Percentiles rank a stretch among this genome's conserved stretches.
phyloP scores from a whole-genome alignment of 92 coral and sea anemone species.

The Desmophyllum pertusum region DNA sequence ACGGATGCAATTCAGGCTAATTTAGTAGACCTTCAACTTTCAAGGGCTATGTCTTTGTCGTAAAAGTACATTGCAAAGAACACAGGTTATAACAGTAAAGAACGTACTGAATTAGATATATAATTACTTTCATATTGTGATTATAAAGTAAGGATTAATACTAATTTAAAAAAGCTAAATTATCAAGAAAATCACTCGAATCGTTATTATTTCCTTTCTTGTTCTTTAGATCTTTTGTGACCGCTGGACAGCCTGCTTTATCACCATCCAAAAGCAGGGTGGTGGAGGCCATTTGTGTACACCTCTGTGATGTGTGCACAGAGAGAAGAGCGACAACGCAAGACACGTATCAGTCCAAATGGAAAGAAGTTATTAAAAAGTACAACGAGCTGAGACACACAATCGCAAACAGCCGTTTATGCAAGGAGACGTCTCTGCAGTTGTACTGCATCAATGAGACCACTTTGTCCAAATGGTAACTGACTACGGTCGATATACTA shows the following conservation, averaged over 20 bases:
- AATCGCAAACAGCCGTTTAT: slow-evolving; percentile 29
- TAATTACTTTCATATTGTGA: too few species aligned
- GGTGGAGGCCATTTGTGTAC: slow-evolving; percentile 44
- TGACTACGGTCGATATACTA: background rate
- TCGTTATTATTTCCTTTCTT: background rate
- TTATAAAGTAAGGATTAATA: background rate
- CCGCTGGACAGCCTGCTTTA: slow-evolving; percentile 41
- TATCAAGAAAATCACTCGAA: background rate
- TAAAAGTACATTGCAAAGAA: too few species aligned
- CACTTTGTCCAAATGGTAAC: slow-evolving; percentile 42
- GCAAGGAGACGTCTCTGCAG: slow-evolving; percentile 8
- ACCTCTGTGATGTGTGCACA: slow-evolving; percentile 14
- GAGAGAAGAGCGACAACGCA: slow-evolving; percentile 17
- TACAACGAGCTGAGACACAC: slow-evolving; percentile 34
- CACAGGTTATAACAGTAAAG: too few species aligned
- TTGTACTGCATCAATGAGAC: slow-evolving; percentile 44
- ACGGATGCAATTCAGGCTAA: too few species aligned
- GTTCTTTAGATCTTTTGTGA: slow-evolving; percentile 45
- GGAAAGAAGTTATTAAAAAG: too few species aligned
- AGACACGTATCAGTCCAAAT: slow-evolving; percentile 37
- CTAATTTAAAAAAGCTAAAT: background rate
- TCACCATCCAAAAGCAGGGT: slow-evolving; percentile 46
- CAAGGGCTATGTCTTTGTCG: too few species aligned
- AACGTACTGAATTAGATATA: too few species aligned
- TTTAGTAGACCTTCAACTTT: too few species aligned